These are phyloP conservation scores for Steatornis caripensis DNA, from an alignment of 2,113 vertebrate genomes.

Conservation along the genomic window DNA sequence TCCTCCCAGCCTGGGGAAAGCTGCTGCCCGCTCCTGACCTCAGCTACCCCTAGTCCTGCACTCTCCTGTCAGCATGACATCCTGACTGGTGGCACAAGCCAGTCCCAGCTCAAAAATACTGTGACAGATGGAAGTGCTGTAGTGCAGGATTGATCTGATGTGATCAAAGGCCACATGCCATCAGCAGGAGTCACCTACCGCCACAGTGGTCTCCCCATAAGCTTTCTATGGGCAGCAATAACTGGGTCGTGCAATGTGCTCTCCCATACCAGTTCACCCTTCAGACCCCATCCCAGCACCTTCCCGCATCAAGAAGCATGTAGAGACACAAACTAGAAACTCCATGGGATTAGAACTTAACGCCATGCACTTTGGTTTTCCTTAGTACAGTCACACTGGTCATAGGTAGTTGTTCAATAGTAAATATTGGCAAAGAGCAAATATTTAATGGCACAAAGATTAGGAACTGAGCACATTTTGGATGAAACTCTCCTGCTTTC, in stretches of 20 bases:
- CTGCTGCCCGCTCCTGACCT: not conserved
- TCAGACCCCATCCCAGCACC: not conserved
- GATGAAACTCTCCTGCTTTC: not conserved
- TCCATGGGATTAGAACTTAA: not conserved
- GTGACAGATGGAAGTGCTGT: not conserved
- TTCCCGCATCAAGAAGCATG: not conserved
- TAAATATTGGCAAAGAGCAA: not conserved
- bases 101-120: not conserved
- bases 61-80: not conserved
- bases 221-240: not conserved
- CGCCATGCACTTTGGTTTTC: not conserved
- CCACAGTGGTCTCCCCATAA: not conserved
- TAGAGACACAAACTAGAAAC: not conserved
- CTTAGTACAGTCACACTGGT: not conserved
- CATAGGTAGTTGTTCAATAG: not conserved
- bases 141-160: not conserved
- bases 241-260: not conserved
- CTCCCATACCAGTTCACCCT: not conserved
- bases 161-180: not conserved
- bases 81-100: not conserved
- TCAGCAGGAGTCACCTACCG: not conserved
- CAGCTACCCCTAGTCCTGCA: accelerated
- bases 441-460: not conserved
- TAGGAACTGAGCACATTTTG: not conserved
- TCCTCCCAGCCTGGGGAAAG: not conserved